phyloP scores from a whole-genome alignment of 1,140 invertebrate genomes.

The Ostrea denselamellosa region DNA sequence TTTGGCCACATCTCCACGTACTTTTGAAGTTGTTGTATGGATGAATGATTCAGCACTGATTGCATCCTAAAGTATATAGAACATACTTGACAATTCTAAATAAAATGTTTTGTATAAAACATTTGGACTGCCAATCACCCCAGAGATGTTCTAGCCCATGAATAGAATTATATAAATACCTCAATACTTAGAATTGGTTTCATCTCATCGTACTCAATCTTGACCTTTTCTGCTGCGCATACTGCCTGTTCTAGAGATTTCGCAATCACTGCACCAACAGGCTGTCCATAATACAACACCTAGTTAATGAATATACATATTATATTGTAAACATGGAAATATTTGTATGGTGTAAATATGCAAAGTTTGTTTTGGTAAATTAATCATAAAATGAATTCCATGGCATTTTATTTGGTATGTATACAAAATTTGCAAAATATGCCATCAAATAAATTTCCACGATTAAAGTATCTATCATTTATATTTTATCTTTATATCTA shows the following conservation, averaged over 20 bases:
- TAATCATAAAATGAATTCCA: too few relatives aligned
- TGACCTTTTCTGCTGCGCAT: constrained; percentile 63
- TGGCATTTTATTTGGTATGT: too few relatives aligned
- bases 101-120: not conserved
- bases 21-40: not conserved
- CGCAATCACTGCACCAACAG: constrained; percentile 69
- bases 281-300: constrained; percentile 80
- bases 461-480: too few relatives aligned
- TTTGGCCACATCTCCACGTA: not conserved
- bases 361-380: too few relatives aligned
- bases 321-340: too few relatives aligned
- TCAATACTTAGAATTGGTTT: constrained; percentile 91
- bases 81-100: not conserved
- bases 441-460: too few relatives aligned
- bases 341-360: too few relatives aligned
- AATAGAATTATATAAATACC: constrained; percentile 63
- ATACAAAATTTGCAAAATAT: too few relatives aligned
- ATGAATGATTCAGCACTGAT: constrained; percentile 1
- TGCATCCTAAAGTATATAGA: constrained; percentile 15
- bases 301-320: constrained; percentile 56
- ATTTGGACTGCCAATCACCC: not conserved
- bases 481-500: too few relatives aligned
- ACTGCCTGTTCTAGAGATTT: constrained; percentile 57
- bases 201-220: constrained; percentile 66
- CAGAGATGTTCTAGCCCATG: not conserved